Evolutionary conservation across 2,888 invertebrate genomes (phyloP).

Genomic region (Arctia plantaginis): DNA sequence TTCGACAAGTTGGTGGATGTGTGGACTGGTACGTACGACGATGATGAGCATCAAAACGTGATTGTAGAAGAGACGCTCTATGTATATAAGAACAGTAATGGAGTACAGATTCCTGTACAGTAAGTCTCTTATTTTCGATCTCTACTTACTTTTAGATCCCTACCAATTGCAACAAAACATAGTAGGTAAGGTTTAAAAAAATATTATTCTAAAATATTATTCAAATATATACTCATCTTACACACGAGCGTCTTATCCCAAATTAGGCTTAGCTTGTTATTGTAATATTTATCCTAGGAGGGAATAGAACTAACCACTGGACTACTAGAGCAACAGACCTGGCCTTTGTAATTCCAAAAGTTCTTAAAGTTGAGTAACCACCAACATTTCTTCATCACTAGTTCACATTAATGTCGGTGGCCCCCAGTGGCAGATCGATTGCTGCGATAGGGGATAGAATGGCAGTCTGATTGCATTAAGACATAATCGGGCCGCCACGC

Average conservation of each 20-base stretch:
- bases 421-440: no score
- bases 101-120: constrained; percentile 19
- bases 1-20: constrained; percentile 21
- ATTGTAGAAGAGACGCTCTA: constrained; percentile 8
- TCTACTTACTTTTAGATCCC: neutral
- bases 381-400: neutral
- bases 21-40: constrained; percentile 5
- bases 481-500: no score
- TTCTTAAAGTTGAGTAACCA: neutral
- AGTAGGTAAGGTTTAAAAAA: no score
- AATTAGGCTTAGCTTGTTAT: neutral
- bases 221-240: no score
- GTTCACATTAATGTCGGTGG: neutral
- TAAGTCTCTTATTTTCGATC: constrained; percentile 6
- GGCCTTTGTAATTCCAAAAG: no score
- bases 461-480: no score
- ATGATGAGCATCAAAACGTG: neutral
- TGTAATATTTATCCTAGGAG: neutral
- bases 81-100: constrained; percentile 7
- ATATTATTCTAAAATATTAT: no score
- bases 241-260: no score
- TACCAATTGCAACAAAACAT: no score
- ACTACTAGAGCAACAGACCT: no score
- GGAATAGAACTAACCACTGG: no score
- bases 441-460: no score